phyloP scores from a whole-genome alignment of 2,113 vertebrate species.

The Pangasianodon gigas region DNA sequence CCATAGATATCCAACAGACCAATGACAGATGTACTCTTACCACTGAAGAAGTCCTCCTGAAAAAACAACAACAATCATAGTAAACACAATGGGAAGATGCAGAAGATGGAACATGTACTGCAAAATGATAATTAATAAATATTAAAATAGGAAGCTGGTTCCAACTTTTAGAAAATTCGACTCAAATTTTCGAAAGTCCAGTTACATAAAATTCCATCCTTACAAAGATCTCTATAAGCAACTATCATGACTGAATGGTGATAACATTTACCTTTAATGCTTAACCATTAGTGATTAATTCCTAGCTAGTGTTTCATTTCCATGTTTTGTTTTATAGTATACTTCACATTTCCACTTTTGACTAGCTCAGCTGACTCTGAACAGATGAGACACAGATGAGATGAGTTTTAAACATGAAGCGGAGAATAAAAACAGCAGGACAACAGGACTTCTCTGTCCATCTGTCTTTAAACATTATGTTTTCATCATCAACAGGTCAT shows the following conservation, averaged over 20 bases:
- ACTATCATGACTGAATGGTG: not conserved
- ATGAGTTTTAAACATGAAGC: not conserved
- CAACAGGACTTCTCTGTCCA: not conserved
- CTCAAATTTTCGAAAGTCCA: not conserved
- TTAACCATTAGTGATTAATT: not conserved
- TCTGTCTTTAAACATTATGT: not conserved
- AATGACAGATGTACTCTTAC: constrained; percentile 83
- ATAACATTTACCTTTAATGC: not conserved
- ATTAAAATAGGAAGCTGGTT: not conserved
- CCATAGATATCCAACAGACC: constrained; percentile 96
- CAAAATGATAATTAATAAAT: not conserved
- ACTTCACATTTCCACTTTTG: not conserved
- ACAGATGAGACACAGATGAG: not conserved
- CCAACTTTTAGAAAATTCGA: not conserved
- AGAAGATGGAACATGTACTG: not conserved
- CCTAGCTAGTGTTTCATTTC: not conserved
- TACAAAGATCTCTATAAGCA: not conserved
- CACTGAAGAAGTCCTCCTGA: constrained; percentile 80
- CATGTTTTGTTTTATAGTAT: not conserved
- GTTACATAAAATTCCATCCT: not conserved
- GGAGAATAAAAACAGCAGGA: not conserved
- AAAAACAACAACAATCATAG: not conserved
- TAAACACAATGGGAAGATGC: not conserved
- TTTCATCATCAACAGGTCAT: not conserved
- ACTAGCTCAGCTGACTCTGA: not conserved